Evolutionary conservation across 2,888 invertebrate genomes (phyloP).

Genomic region (Ophion ellenae): DNA sequence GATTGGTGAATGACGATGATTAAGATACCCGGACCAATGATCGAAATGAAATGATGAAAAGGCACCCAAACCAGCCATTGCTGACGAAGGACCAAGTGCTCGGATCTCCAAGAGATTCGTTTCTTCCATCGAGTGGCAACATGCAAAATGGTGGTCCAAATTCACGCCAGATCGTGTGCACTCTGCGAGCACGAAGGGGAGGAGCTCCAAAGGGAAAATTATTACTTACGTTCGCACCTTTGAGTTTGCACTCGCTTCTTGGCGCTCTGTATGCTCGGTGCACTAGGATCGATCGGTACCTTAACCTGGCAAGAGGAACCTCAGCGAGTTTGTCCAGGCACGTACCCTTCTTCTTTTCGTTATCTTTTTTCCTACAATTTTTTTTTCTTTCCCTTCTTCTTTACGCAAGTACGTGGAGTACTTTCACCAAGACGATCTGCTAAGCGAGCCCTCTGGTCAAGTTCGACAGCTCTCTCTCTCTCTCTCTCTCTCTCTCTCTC

Average conservation of each 20-base stretch:
- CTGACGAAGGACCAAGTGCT: no score
- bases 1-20: no score
- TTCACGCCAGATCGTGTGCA: neutral
- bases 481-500: neutral
- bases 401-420: constrained; percentile 33
- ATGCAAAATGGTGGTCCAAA: neutral
- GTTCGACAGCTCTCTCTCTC: constrained; percentile 30
- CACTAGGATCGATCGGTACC: constrained; percentile 18
- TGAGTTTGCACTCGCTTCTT: constrained; percentile 52
- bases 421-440: constrained; percentile 53
- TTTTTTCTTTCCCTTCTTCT: constrained; percentile 25
- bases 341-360: constrained; percentile 32
- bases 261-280: constrained; percentile 10
- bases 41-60: no score
- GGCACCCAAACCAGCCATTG: no score
- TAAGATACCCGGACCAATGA: constrained; percentile 18
- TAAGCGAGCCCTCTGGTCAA: constrained; percentile 56
- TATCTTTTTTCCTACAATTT: neutral
- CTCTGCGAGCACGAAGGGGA: neutral
- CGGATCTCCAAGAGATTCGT: no score
- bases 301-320: constrained; percentile 60
- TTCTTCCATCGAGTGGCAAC: neutral
- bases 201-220: constrained; percentile 35
- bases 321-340: constrained; percentile 9
- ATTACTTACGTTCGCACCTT: constrained; percentile 65